These are phyloP conservation scores for Pyrochroa serraticornis DNA, from an alignment of 2,888 invertebrate species.

Conservation along the genomic window DNA sequence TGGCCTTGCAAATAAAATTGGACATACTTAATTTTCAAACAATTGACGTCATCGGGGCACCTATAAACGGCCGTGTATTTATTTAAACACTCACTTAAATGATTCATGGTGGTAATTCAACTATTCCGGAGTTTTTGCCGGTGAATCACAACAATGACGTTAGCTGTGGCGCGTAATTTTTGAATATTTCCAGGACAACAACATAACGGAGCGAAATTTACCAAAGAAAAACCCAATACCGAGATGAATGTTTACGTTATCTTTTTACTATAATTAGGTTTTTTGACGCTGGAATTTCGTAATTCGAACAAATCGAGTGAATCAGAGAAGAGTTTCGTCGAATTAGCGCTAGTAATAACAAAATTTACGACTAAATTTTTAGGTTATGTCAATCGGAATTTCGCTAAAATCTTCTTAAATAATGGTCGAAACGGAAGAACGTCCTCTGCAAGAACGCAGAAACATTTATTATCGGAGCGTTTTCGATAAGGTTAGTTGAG, in stretches of 20 bases:
- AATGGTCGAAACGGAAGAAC: constrained; percentile 20
- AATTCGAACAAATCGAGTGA: background rate
- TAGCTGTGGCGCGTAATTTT: constrained; percentile 15
- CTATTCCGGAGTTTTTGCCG: constrained; percentile 6
- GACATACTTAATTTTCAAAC: constrained; percentile 62
- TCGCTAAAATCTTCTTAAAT: background rate
- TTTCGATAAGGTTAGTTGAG: constrained; percentile 42
- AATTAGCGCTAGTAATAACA: background rate
- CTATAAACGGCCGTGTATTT: constrained; percentile 60
- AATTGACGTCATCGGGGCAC: constrained; percentile 60
- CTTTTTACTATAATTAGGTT: too few relatives aligned
- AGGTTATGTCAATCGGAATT: constrained; percentile 1
- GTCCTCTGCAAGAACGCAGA: constrained; percentile 38
- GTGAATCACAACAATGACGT: constrained; percentile 31
- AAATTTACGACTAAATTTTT: background rate
- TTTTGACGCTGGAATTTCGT: background rate
- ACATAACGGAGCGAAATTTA: constrained; percentile 1
- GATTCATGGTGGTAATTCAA: constrained; percentile 9
- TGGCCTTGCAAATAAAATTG: constrained; percentile 4
- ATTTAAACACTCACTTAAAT: constrained; percentile 14
- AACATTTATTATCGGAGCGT: constrained; percentile 41
- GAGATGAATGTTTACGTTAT: background rate
- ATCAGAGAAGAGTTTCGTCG: too few relatives aligned
- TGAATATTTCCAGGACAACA: background rate
- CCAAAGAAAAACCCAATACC: constrained; percentile 4